These are phyloP conservation scores for Drosophila engyochracea DNA, from an alignment of 2,888 invertebrate species.

Conservation along the genomic window DNA sequence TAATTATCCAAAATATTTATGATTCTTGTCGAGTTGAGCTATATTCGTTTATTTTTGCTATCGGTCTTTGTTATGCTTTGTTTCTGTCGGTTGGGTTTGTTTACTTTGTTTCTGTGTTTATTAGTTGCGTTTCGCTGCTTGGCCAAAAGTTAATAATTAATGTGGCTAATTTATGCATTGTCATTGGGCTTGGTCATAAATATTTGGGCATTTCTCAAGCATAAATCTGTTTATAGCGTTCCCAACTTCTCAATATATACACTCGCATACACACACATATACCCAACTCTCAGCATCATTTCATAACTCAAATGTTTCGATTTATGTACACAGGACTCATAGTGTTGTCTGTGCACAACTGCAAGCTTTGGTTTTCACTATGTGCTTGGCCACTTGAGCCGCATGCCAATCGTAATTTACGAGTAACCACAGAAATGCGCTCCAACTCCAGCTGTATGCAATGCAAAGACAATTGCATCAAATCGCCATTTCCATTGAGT, in stretches of 20 bases:
- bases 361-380: slow-evolving; percentile 19
- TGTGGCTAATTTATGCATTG: slow-evolving; percentile 71
- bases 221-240: slow-evolving; percentile 48
- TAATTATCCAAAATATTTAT: slow-evolving; percentile 76
- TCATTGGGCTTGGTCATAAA: slow-evolving; percentile 53
- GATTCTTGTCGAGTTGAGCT: slow-evolving; percentile 45
- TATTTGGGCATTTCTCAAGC: slow-evolving; percentile 58
- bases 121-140: slow-evolving; percentile 39
- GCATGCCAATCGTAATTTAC: slow-evolving; percentile 72
- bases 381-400: slow-evolving; percentile 56
- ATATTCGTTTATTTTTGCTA: slow-evolving; percentile 12
- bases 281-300: slow-evolving; percentile 11
- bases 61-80: slow-evolving; percentile 14
- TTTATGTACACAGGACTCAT: slow-evolving; percentile 50
- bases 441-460: slow-evolving; percentile 32
- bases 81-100: slow-evolving; percentile 11
- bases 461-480: slow-evolving; percentile 67
- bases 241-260: slow-evolving; percentile 25
- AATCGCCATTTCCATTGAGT: slow-evolving; percentile 30
- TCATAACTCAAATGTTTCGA: slow-evolving; percentile 69
- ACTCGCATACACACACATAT: not conserved
- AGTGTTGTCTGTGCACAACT: slow-evolving; percentile 23
- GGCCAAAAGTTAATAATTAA: slow-evolving; percentile 66
- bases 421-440: slow-evolving; percentile 57
- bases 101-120: slow-evolving; percentile 51